These are phyloP conservation scores for Euspilapteryx auroguttella DNA, from an alignment of 2,888 invertebrate species.

Conservation along the genomic window DNA sequence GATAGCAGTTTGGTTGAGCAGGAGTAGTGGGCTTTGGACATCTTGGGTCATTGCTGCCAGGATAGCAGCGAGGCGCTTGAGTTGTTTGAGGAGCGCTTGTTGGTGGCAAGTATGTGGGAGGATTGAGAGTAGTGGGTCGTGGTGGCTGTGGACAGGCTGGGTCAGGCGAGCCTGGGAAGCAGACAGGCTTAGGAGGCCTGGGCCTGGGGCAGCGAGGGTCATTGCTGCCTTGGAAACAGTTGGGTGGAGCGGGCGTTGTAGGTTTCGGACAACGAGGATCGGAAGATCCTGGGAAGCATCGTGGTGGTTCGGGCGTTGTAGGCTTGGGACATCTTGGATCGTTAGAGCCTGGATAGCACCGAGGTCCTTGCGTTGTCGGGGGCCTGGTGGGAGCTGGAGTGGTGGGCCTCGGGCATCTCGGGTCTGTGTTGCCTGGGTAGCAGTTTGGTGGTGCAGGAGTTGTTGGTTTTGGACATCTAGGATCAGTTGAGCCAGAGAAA, in stretches of 20 bases:
- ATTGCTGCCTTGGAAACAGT: conserved; percentile 14
- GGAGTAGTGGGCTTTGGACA: conserved; percentile 14
- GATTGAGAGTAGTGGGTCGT: conserved; percentile 11
- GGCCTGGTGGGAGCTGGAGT: neutral
- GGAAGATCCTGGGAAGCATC: conserved; percentile 14
- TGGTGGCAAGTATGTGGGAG: conserved; percentile 15
- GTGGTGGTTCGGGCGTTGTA: conserved; percentile 15
- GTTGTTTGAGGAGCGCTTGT: conserved; percentile 10
- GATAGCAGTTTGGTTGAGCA: conserved; percentile 16
- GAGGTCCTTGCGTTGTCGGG: too few species aligned
- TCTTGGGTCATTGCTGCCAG: conserved; percentile 15
- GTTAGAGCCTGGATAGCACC: conserved; percentile 9
- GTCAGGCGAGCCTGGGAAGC: conserved; percentile 6
- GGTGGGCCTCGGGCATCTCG: conserved; percentile 17
- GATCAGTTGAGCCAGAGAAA: neutral
- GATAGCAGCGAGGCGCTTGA: conserved; percentile 14
- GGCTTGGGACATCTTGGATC: too few species aligned
- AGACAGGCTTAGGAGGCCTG: conserved; percentile 10
- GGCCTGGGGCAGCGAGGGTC: conserved; percentile 14
- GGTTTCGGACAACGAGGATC: conserved; percentile 18
- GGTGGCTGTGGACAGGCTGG: conserved; percentile 14
- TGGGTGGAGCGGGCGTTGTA: conserved; percentile 12
- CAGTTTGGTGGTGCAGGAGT: neutral
- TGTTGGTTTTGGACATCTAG: neutral
- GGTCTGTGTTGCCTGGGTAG: conserved; percentile 17